These are phyloP conservation scores for Acanthacorydalis orientalis DNA, from an alignment of 2,888 invertebrate species.

Conservation along the genomic window DNA sequence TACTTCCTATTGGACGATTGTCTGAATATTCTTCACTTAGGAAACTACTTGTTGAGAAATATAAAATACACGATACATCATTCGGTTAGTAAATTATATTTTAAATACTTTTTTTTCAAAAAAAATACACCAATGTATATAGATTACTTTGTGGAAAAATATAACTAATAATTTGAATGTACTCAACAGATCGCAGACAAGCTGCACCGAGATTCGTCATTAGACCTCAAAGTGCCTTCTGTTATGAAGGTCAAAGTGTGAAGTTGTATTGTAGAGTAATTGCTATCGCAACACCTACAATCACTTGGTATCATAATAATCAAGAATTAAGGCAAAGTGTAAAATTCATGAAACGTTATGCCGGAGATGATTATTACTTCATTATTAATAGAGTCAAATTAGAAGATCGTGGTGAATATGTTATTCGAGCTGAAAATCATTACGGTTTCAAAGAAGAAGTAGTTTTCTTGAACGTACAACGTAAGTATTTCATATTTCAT, in stretches of 20 bases:
- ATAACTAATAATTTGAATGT: not conserved
- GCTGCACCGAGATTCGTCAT: slow-evolving; percentile 97
- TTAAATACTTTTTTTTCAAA: not conserved
- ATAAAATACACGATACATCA: slow-evolving; percentile 88
- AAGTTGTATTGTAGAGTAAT: slow-evolving; percentile 96
- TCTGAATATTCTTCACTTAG: slow-evolving; percentile 95
- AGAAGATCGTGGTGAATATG: slow-evolving; percentile 94
- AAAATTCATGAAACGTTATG: slow-evolving; percentile 97
- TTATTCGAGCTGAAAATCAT: slow-evolving; percentile 91
- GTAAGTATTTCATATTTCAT: slow-evolving; percentile 34
- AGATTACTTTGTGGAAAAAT: not conserved
- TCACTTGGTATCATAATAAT: slow-evolving; percentile 92
- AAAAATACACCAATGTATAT: not conserved
- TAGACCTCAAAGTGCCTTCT: slow-evolving; percentile 86
- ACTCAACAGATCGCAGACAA: slow-evolving; percentile 73
- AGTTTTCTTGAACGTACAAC: slow-evolving; percentile 91
- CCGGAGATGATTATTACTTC: slow-evolving; percentile 92
- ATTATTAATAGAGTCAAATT: slow-evolving; percentile 90
- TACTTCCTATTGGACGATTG: slow-evolving; percentile 87
- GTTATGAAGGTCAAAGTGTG: slow-evolving; percentile 93
- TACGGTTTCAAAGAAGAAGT: slow-evolving; percentile 92
- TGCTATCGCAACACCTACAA: slow-evolving; percentile 81
- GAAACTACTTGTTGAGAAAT: slow-evolving; percentile 89
- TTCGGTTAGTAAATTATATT: slow-evolving; percentile 49
- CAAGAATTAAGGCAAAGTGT: slow-evolving; percentile 89